Evolutionary conservation across 92 coral and sea anemone species (phyloP).

Genomic region (Virgularia gustaviana): DNA sequence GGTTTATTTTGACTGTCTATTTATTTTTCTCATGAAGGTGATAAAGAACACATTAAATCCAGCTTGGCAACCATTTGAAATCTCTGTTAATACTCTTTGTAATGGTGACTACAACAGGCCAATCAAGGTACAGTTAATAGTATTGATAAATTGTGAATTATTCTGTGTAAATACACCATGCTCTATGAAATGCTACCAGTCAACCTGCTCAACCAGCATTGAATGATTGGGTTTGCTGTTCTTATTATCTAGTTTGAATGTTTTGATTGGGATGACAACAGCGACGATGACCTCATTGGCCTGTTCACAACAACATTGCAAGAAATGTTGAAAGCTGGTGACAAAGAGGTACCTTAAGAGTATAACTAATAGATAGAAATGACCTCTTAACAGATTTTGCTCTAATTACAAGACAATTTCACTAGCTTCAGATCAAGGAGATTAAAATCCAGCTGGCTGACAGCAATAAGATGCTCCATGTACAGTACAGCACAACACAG

Average conservation of each 20-base stretch:
- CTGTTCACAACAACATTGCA: constrained; percentile 61
- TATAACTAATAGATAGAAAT: background rate
- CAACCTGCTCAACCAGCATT: no score
- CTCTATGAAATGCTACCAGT: no score
- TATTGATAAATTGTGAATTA: no score
- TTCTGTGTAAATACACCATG: no score
- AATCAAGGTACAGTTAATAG: constrained; percentile 73
- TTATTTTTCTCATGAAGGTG: constrained; percentile 49
- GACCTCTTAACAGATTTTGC: no score
- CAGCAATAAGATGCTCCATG: no score
- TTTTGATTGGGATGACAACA: constrained; percentile 84
- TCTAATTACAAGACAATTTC: no score
- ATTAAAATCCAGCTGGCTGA: no score
- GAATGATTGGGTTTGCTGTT: no score
- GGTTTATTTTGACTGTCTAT: background rate
- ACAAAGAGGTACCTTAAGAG: constrained; percentile 63
- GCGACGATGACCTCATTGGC: constrained; percentile 91
- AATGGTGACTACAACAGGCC: constrained; percentile 91
- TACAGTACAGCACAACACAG: no score
- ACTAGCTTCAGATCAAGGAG: no score
- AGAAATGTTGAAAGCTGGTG: constrained; percentile 64
- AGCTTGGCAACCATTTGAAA: constrained; percentile 71
- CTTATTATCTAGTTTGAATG: constrained; percentile 62
- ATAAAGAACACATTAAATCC: constrained; percentile 86
- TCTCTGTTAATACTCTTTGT: constrained; percentile 72